Evolutionary conservation across 2,888 invertebrate species (phyloP).

Genomic region (Elegia similella): DNA sequence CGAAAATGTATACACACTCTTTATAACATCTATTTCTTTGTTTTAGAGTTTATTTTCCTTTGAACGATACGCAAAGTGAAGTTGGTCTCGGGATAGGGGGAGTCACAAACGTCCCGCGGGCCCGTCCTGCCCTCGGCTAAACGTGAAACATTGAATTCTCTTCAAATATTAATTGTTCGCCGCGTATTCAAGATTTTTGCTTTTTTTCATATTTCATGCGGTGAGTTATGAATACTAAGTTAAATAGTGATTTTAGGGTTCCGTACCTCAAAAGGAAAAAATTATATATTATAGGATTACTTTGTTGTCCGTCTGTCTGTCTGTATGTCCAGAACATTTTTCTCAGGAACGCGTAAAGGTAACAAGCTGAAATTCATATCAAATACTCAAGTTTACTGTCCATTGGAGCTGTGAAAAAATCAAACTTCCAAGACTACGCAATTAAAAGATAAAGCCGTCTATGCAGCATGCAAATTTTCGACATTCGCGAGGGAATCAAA

Average conservation of each 20-base stretch:
- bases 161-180: constrained; percentile 40
- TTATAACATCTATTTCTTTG: constrained; percentile 18
- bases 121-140: constrained; percentile 29
- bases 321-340: too few relatives aligned
- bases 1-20: constrained; percentile 23
- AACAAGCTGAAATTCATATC: too few relatives aligned
- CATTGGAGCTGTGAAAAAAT: too few relatives aligned
- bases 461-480: too few relatives aligned
- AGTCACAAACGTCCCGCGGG: constrained; percentile 32
- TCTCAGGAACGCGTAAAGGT: too few relatives aligned
- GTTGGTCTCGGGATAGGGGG: constrained; percentile 29
- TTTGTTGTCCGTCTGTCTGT: too few relatives aligned
- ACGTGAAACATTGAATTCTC: constrained; percentile 38
- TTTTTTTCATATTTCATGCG: constrained; percentile 5
- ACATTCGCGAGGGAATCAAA: too few relatives aligned
- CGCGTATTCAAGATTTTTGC: constrained; percentile 12
- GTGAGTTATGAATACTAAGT: background rate
- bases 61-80: constrained; percentile 19
- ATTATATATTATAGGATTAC: too few relatives aligned
- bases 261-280: too few relatives aligned
- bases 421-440: too few relatives aligned
- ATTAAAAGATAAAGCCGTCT: too few relatives aligned
- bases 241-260: background rate
- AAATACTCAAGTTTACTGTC: too few relatives aligned
- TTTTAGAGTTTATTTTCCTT: constrained; percentile 27